Evolutionary conservation across 2,888 invertebrate genomes (phyloP).

Genomic region (Mythimna pallens): DNA sequence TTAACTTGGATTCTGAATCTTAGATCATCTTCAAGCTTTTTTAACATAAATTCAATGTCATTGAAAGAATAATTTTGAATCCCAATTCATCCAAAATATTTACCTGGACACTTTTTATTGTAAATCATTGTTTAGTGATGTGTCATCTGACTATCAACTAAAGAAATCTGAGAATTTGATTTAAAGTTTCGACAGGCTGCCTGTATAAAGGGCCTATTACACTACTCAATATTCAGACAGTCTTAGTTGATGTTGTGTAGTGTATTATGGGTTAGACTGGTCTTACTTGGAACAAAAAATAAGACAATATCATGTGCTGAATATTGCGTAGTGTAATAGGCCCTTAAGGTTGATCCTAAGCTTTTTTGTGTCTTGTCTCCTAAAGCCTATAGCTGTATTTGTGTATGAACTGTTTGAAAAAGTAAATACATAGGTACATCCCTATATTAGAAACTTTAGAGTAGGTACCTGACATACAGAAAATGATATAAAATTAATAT

Average conservation of each 20-base stretch:
- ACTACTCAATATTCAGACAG: no score
- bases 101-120: background rate
- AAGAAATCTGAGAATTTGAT: conserved; percentile 5
- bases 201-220: no score
- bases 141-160: background rate
- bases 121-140: background rate
- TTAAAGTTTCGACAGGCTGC: conserved; percentile 5
- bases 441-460: background rate
- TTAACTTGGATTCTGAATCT: conserved; percentile 13
- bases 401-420: conserved; percentile 7
- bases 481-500: background rate
- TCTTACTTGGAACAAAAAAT: no score
- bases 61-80: background rate
- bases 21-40: background rate
- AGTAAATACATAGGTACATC: conserved; percentile 1
- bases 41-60: background rate
- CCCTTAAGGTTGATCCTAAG: background rate
- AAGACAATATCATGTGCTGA: no score
- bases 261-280: no score
- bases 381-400: background rate
- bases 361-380: background rate
- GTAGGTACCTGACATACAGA: background rate
- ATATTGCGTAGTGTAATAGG: no score
- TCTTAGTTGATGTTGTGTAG: no score
- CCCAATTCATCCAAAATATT: background rate